phyloP scores from a whole-genome alignment of 92 coral and sea anemone species.

The Palythoa heliodiscus region DNA sequence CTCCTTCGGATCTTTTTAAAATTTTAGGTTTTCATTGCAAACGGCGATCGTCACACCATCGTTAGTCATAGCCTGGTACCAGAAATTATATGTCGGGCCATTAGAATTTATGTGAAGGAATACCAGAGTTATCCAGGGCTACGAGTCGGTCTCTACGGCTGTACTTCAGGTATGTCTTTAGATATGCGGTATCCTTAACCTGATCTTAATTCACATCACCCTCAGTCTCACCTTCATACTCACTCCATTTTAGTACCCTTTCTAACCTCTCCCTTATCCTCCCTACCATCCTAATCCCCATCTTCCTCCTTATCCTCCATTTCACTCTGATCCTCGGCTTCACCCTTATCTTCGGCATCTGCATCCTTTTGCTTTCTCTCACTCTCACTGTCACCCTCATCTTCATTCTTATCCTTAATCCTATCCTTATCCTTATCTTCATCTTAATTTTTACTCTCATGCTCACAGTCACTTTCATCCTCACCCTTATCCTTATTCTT shows the following conservation, averaged over 20 bases:
- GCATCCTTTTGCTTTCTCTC: too few relatives aligned
- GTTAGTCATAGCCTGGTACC: slow-evolving; percentile 12
- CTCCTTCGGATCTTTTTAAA: neutral
- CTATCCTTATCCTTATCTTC: too few relatives aligned
- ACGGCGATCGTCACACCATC: neutral
- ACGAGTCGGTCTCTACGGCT: slow-evolving; percentile 25
- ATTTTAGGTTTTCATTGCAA: neutral
- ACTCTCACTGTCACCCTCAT: neutral
- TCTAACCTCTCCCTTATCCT: too few relatives aligned
- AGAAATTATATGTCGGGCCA: slow-evolving; percentile 18
- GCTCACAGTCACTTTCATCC: too few relatives aligned
- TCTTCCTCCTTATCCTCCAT: neutral
- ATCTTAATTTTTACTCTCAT: too few relatives aligned
- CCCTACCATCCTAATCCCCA: neutral
- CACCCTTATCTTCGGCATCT: too few relatives aligned
- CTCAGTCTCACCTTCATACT: neutral
- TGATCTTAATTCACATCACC: neutral
- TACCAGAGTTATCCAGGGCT: neutral
- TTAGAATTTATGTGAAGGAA: slow-evolving; percentile 5
- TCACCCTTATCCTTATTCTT: too few relatives aligned
- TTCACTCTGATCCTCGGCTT: neutral
- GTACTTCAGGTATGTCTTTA: slow-evolving; percentile 18
- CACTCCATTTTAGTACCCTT: too few relatives aligned
- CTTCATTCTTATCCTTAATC: too few relatives aligned
- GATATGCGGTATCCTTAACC: neutral